Conservation (phyloP, 2,797 vertebrate genomes). For the Poliocrania exsul region DNA sequence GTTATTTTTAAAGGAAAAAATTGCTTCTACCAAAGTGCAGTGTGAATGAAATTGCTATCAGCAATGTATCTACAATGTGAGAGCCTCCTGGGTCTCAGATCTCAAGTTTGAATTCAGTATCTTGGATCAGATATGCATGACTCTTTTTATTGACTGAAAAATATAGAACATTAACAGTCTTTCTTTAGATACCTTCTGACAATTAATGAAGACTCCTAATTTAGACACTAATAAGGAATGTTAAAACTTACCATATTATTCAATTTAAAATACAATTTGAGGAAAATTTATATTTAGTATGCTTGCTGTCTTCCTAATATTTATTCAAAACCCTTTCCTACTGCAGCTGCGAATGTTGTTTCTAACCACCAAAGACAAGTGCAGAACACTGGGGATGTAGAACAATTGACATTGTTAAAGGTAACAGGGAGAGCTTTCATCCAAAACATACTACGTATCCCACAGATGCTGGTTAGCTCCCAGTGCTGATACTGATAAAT, state of each 20-base stretch:
- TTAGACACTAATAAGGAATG: neutral
- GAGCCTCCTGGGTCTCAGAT: neutral
- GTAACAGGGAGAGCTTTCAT: conserved; percentile 63
- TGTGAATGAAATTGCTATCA: neutral
- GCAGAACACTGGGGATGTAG: neutral
- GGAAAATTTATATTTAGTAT: neutral
- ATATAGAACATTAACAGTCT: neutral
- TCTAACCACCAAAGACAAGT: neutral
- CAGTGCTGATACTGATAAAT: conserved; percentile 22
- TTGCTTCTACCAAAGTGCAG: neutral
- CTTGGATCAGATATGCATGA: neutral
- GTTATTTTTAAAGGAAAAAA: neutral
- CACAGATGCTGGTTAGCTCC: conserved; percentile 21
- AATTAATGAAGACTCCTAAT: neutral
- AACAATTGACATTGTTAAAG: conserved; percentile 60
- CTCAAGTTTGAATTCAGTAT: neutral
- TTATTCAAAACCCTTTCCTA: conserved; percentile 5
- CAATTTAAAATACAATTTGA: neutral
- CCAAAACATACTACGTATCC: neutral
- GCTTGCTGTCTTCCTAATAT: neutral
- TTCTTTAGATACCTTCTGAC: neutral
- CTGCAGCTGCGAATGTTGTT: neutral
- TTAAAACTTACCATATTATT: neutral
- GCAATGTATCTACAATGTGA: neutral
- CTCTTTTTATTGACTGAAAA: neutral